Conservation (phyloP, 2,797 vertebrate genomes). For the Lycodopsis pacificus region DNA sequence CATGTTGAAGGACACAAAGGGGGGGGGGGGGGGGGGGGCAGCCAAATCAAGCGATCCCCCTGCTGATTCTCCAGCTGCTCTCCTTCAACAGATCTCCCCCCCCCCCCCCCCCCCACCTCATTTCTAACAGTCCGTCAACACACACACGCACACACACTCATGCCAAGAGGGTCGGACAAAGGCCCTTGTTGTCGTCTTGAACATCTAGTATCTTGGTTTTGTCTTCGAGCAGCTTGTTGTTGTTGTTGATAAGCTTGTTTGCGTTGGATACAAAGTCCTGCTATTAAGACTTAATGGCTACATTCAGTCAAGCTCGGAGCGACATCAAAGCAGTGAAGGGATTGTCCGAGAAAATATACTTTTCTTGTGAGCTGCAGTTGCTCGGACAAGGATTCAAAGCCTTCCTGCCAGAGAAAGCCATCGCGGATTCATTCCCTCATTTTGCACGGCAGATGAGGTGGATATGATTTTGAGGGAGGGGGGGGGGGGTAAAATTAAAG, state of each 20-base stretch:
- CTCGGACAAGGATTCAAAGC: slow-evolving; percentile 32
- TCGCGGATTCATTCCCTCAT: slow-evolving; percentile 28
- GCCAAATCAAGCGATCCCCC: slow-evolving; percentile 44
- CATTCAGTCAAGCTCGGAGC: slow-evolving; percentile 13
- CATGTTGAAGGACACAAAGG: slow-evolving; percentile 48
- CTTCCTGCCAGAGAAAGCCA: slow-evolving; percentile 26
- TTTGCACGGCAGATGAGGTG: slow-evolving; percentile 61
- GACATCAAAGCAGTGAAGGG: background rate
- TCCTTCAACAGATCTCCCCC: slow-evolving; percentile 46
- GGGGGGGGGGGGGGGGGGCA: background rate
- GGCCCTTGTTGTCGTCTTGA: background rate
- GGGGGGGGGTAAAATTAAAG: background rate
- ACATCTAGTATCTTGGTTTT: background rate
- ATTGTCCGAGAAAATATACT: slow-evolving; percentile 16
- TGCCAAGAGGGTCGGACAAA: background rate
- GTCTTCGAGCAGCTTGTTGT: slow-evolving; percentile 10
- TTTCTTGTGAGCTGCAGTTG: slow-evolving; percentile 25
- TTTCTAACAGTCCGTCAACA: slow-evolving; percentile 61
- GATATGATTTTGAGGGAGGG: slow-evolving; percentile 8
- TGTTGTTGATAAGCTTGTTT: slow-evolving; percentile 18
- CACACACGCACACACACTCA: slow-evolving; percentile 3
- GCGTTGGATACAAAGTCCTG: background rate
- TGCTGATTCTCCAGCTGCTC: slow-evolving; percentile 54
- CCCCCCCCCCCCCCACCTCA: slow-evolving; percentile 66
- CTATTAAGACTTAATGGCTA: slow-evolving; percentile 1